A percentile compares a stretch with the other conserved stretches of the same genome.
Conservation (phyloP, 2,113 vertebrate species). For the Ciconia stormi region DNA sequence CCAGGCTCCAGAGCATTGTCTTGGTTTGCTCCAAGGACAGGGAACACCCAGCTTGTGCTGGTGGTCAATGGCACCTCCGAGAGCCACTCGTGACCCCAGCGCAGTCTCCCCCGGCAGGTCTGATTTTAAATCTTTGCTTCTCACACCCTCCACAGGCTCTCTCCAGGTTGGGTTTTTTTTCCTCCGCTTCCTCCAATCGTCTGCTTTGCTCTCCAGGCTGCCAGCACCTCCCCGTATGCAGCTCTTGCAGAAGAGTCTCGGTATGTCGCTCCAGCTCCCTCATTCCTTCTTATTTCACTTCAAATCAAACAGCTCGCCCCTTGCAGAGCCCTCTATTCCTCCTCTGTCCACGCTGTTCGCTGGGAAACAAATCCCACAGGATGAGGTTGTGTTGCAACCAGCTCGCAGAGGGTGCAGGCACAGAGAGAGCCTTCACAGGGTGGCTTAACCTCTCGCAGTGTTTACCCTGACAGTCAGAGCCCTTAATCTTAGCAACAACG, state of each 20-base stretch:
- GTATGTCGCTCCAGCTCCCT: not conserved
- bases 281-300: not conserved
- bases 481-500: constrained; percentile 39
- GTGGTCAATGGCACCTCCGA: not conserved
- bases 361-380: not conserved
- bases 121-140: constrained; percentile 16
- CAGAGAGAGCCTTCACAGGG: not conserved
- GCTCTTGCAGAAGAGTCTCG: not conserved
- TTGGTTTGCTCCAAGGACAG: not conserved
- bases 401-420: not conserved
- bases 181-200: accelerated
- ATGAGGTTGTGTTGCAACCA: not conserved
- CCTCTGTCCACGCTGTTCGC: not conserved
- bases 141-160: constrained; percentile 13
- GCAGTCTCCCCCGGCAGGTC: not conserved
- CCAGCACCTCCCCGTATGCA: not conserved
- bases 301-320: not conserved
- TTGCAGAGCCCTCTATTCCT: not conserved
- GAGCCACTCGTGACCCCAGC: not conserved
- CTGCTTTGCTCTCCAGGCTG: not conserved
- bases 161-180: not conserved
- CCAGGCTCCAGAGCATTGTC: not conserved
- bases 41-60: not conserved
- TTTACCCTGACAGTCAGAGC: constrained; percentile 40
- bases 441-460: not conserved